Percentiles rank a stretch among this genome's conserved stretches.
phyloP scores from a whole-genome alignment of 2,888 invertebrate genomes.

The Pyrrhia umbra region DNA sequence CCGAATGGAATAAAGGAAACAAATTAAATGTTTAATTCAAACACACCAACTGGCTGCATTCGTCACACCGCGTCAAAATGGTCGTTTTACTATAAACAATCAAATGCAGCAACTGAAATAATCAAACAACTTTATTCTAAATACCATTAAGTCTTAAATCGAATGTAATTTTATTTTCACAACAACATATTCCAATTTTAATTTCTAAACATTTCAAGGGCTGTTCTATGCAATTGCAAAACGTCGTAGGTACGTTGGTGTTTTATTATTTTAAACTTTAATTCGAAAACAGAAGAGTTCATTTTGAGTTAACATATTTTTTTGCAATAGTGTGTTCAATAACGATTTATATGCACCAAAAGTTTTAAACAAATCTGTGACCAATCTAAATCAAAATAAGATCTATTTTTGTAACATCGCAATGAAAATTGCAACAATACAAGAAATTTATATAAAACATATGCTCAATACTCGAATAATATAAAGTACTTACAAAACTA shows the following conservation, averaged over 20 bases:
- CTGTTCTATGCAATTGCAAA: background rate
- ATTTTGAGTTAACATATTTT: background rate
- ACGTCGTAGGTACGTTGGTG: background rate
- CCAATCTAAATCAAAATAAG: fast-evolving
- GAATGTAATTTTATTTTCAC: background rate
- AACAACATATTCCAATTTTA: slow-evolving; percentile 11
- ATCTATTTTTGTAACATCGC: background rate
- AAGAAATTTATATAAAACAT: slow-evolving; percentile 73
- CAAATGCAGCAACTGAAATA: background rate
- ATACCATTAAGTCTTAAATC: background rate
- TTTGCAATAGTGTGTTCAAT: slow-evolving; percentile 8
- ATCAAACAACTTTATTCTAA: background rate
- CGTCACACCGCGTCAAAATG: slow-evolving; percentile 75
- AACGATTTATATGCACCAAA: background rate
- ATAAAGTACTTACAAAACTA: slow-evolving; percentile 70
- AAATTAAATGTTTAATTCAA: slow-evolving; percentile 89
- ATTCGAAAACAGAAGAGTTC: fast-evolving
- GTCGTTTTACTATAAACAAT: slow-evolving; percentile 48
- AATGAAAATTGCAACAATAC: slow-evolving; percentile 40
- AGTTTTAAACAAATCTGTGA: background rate
- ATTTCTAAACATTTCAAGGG: slow-evolving; percentile 32
- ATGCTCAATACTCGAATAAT: slow-evolving; percentile 76
- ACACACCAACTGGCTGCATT: slow-evolving; percentile 83
- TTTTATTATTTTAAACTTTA: background rate
- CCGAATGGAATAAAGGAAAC: slow-evolving; percentile 81